phyloP scores from a whole-genome alignment of 1,140 invertebrate species.

The Drosophila subpulchrella region DNA sequence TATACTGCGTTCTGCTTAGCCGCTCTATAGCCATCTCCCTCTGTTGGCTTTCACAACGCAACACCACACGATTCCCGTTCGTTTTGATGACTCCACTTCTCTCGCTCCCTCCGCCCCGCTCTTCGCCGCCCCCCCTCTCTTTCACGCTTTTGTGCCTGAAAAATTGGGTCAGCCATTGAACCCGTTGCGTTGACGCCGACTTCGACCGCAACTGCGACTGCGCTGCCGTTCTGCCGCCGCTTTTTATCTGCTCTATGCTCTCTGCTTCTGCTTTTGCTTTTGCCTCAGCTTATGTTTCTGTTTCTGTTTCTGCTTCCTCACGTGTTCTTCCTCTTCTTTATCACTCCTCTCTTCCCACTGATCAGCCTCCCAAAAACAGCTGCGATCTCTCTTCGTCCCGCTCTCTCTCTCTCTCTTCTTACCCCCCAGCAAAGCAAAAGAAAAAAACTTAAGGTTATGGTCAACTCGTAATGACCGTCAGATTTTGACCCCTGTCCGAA shows the following conservation, averaged over 20 bases:
- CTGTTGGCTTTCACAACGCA: conserved; percentile 67
- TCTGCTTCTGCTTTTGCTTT: neutral
- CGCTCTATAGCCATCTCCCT: conserved; percentile 33
- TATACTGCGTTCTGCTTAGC: conserved; percentile 43
- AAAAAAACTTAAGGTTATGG: conserved; percentile 73
- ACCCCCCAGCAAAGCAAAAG: neutral
- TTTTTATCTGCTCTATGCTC: conserved; percentile 20
- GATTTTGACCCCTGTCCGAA: conserved; percentile 41
- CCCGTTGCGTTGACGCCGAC: conserved; percentile 70
- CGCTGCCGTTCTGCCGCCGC: conserved; percentile 20
- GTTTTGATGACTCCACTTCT: conserved; percentile 52
- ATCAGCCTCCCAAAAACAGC: conserved; percentile 39
- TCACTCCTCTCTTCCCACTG: conserved; percentile 1
- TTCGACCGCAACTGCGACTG: conserved; percentile 18
- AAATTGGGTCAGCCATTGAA: conserved; percentile 83
- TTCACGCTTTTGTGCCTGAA: conserved; percentile 59
- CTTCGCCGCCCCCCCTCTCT: conserved; percentile 43
- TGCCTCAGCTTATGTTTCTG: conserved; percentile 1
- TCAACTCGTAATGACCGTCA: conserved; percentile 58
- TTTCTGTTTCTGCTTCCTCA: conserved; percentile 31
- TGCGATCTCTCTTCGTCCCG: conserved; percentile 25
- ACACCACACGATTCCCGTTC: conserved; percentile 54
- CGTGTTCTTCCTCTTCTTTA: conserved; percentile 61
- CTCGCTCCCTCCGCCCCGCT: conserved; percentile 34
- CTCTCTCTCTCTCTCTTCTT: neutral